These are phyloP conservation scores for Glossophaga mutica DNA, from an alignment of 2,797 vertebrate species.

Conservation along the genomic window DNA sequence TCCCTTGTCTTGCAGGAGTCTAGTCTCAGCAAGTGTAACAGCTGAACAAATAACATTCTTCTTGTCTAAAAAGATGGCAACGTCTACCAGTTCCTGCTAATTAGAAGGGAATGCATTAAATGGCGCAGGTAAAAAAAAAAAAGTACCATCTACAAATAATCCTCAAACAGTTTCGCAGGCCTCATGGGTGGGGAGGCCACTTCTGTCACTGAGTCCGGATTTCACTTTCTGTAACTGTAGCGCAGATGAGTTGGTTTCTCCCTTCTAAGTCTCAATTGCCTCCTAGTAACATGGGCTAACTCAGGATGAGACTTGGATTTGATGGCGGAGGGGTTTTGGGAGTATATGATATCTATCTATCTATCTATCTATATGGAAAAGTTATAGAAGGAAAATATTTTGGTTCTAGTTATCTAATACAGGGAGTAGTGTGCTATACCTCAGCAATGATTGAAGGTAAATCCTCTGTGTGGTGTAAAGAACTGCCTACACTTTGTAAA, in stretches of 20 bases:
- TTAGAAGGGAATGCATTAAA: background rate
- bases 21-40: background rate
- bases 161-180: background rate
- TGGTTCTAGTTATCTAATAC: background rate
- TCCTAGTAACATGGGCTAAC: background rate
- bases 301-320: too few species aligned
- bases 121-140: background rate
- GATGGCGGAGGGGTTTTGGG: background rate
- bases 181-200: background rate
- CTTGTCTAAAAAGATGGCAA: background rate
- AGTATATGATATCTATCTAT: background rate
- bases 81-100: background rate
- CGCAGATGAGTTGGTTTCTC: background rate
- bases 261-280: too few species aligned
- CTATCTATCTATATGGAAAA: background rate
- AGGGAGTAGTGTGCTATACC: background rate
- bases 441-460: background rate
- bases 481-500: background rate
- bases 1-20: background rate
- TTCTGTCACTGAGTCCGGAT: background rate
- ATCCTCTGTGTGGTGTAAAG: too few species aligned
- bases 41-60: slow-evolving; percentile 29
- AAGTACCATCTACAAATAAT: too few species aligned
- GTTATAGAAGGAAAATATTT: background rate
- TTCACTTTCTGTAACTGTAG: background rate